These are phyloP conservation scores for Cyanistes caeruleus DNA, from an alignment of 2,113 vertebrate genomes.

Conservation along the genomic window DNA sequence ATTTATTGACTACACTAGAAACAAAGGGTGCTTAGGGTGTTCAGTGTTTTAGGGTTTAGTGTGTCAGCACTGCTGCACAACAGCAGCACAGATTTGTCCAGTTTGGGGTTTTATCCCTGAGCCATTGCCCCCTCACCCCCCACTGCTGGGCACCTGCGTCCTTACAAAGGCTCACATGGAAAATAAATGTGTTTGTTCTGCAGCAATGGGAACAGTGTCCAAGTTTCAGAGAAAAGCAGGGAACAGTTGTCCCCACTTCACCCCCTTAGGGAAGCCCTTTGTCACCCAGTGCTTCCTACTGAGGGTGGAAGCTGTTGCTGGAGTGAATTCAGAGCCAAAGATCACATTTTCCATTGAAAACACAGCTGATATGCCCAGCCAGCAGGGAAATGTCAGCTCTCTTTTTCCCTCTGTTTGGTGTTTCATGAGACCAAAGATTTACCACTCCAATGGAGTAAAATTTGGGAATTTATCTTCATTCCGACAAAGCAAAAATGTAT, in stretches of 20 bases:
- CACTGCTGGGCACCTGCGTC: not conserved
- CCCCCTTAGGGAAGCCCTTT: not conserved
- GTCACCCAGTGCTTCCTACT: not conserved
- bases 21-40: no score
- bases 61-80: not conserved
- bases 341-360: not conserved
- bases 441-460: not conserved
- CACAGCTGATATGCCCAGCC: not conserved
- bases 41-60: not conserved
- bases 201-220: not conserved
- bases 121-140: accelerated
- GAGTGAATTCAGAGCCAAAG: not conserved
- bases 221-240: not conserved
- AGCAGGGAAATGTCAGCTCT: not conserved
- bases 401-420: not conserved
- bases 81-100: not conserved
- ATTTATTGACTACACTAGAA: not conserved
- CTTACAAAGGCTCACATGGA: not conserved
- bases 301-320: not conserved
- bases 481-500: not conserved
- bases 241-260: not conserved
- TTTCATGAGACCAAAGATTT: not conserved
- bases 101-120: not conserved
- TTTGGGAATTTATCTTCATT: not conserved
- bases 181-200: not conserved